Base-by-base conservation (phyloP, 2,113 vertebrate genomes). In the Trogon melanurus region DNA sequence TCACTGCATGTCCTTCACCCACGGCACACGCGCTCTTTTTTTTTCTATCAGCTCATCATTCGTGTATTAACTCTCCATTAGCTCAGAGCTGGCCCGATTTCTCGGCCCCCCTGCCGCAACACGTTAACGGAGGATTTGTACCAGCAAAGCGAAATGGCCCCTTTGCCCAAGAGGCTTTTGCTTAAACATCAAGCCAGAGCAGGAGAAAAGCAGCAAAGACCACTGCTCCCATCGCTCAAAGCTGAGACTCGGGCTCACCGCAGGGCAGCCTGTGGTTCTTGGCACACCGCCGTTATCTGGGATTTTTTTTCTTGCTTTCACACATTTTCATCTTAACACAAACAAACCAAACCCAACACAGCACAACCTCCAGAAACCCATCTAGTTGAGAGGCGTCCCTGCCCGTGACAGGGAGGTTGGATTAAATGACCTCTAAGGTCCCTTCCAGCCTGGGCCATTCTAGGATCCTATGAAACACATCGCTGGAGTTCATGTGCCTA, bases 401-500 rank as follows among this genome's bases (percentile, higher is more conserved):
- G 36, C 36, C 36, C 36, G 36, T 36, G 36, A 36, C 36, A 36
- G 36, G 36, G 36, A 36, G 36, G 36, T 36, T 36, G 36, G 36
- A 36, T 36, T 36, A 36, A 36, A 36, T 36, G 36, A 36, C 9
- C 36, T 36, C 36, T 36, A 36, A 36, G 36, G 36, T 36, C 36
- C 36, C 36, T 36, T 36, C 36, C 36, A 36, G 36, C 36, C 36
- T 36, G 36, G 36, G 36, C 36, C 36, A 36, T 36, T 36, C 36
- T 36, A 36, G 36, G 36, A 36, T 36, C 9, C 36, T 36, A 36
- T 8, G 36, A 36, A 82, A 30, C 22, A 1, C 0, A 1, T 3
- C 32, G 8, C 44, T 2, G 15, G 11, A 1, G 29, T 76, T 18
- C 0, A 1, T 11, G 0, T 0, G 1, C 9, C 11, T 5, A 23